These are phyloP conservation scores for Hanleya hanleyi DNA, from an alignment of 2,888 invertebrate genomes.

Conservation along the genomic window DNA sequence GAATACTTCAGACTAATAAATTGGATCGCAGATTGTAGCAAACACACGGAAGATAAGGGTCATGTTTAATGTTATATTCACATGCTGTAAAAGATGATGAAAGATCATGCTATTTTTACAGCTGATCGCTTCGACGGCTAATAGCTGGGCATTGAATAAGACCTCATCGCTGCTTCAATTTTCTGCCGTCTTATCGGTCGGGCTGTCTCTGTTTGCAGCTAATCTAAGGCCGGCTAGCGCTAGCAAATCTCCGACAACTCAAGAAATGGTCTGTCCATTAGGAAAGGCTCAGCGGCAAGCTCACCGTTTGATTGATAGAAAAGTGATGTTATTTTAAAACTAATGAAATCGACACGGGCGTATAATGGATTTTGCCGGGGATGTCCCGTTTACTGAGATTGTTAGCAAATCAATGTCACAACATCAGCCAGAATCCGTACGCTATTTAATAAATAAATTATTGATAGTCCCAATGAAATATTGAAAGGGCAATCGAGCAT, in stretches of 20 bases:
- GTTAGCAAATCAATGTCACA: background rate
- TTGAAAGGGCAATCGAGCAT: background rate
- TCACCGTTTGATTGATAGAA: background rate
- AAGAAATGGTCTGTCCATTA: too few relatives aligned
- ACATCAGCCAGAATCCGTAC: background rate
- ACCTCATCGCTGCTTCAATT: background rate
- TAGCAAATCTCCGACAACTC: too few relatives aligned
- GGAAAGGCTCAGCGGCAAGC: background rate
- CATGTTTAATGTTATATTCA: background rate
- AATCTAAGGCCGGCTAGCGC: too few relatives aligned
- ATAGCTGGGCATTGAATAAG: conserved; percentile 2
- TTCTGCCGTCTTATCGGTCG: background rate
- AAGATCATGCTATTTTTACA: background rate
- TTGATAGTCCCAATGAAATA: background rate
- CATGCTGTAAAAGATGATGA: background rate
- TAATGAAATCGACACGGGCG: conserved; percentile 1
- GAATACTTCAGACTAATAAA: conserved; percentile 5
- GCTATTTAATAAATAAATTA: conserved; percentile 2
- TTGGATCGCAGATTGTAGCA: background rate
- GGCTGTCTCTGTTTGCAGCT: background rate
- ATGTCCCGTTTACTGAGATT: background rate
- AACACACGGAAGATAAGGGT: conserved; percentile 1
- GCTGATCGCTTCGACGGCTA: background rate
- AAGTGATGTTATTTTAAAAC: conserved; percentile 8
- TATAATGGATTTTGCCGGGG: background rate